phyloP scores from a whole-genome alignment of 2,797 vertebrate species.

The Chaunax sp. region DNA sequence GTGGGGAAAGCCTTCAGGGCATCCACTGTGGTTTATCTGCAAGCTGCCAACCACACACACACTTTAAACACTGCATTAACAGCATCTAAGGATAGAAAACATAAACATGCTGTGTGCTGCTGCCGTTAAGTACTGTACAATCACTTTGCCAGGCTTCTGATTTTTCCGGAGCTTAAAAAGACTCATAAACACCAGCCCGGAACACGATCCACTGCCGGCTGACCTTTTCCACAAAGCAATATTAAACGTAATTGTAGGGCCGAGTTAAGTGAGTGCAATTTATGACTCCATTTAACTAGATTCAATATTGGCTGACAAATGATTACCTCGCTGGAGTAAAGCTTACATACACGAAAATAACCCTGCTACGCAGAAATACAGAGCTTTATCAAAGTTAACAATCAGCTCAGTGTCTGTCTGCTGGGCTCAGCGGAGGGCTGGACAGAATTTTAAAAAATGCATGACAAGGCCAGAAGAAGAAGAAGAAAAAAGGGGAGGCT shows the following conservation, averaged over 20 bases:
- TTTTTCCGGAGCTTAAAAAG: constrained; percentile 61
- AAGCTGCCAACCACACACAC: constrained; percentile 65
- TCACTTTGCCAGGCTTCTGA: constrained; percentile 41
- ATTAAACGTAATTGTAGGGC: constrained; percentile 73
- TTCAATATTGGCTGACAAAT: constrained; percentile 76
- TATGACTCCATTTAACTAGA: constrained; percentile 75
- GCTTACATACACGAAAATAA: constrained; percentile 62
- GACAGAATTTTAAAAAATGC: constrained; percentile 72
- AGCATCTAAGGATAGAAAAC: constrained; percentile 62
- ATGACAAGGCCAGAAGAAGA: constrained; percentile 49
- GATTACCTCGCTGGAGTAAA: constrained; percentile 65
- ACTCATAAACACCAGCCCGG: constrained; percentile 61
- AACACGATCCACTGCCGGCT: constrained; percentile 65
- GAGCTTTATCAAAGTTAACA: constrained; percentile 71
- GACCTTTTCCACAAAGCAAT: constrained; percentile 76
- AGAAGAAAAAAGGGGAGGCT: constrained; percentile 37
- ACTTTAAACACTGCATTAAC: constrained; percentile 72
- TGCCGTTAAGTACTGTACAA: constrained; percentile 51
- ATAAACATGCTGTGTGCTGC: constrained; percentile 54
- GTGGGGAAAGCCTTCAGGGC: constrained; percentile 69
- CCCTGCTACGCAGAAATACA: constrained; percentile 33
- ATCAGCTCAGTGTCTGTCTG: constrained; percentile 70
- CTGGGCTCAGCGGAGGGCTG: constrained; percentile 57
- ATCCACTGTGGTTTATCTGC: constrained; percentile 72
- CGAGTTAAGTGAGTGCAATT: constrained; percentile 77